phyloP scores from a whole-genome alignment of 2,888 invertebrate species.

The Autographa pulchrina region DNA sequence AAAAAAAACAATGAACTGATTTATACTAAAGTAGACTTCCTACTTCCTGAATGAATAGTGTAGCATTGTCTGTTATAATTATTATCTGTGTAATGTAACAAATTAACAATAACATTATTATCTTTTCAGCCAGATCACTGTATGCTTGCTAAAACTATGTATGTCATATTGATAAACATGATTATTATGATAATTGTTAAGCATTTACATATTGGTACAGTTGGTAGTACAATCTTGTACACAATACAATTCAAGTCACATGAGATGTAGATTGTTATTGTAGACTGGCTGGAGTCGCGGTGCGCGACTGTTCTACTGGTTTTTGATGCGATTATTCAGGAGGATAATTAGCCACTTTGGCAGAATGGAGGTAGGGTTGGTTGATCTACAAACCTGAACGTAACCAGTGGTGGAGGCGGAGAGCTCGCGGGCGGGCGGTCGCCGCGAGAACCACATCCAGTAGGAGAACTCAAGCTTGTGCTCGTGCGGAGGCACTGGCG shows the following conservation, averaged over 20 bases:
- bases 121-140: background rate
- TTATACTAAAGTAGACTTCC: background rate
- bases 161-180: conserved; percentile 48
- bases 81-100: background rate
- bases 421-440: conserved; percentile 86
- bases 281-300: background rate
- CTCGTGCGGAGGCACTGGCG: conserved; percentile 93
- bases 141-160: conserved; percentile 34
- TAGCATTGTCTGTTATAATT: background rate
- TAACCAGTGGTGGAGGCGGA: conserved; percentile 84
- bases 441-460: conserved; percentile 95
- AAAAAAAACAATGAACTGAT: background rate
- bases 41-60: background rate
- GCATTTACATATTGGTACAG: conserved; percentile 27
- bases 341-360: background rate
- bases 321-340: background rate
- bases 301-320: background rate
- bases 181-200: conserved; percentile 26
- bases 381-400: conserved; percentile 77
- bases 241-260: conserved; percentile 9
- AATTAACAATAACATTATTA: background rate
- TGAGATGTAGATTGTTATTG: background rate
- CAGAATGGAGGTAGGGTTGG: conserved; percentile 7
- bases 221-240: conserved; percentile 13
- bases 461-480: conserved; percentile 98